These are phyloP conservation scores for Cyclophora punctaria DNA, from an alignment of 2,888 invertebrate genomes.

Conservation along the genomic window DNA sequence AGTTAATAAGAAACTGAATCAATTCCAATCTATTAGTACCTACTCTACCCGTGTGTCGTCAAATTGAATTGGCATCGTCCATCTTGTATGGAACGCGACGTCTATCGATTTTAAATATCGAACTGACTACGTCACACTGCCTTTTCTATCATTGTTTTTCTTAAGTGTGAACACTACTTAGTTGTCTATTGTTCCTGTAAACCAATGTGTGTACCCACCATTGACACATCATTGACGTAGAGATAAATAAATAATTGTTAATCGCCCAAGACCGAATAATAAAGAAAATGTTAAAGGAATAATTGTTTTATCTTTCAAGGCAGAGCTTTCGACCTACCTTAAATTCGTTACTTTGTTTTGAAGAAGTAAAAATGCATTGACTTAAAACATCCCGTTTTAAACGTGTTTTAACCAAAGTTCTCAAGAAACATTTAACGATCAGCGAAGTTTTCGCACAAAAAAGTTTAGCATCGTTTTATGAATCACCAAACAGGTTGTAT, in stretches of 20 bases:
- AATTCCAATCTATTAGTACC: conserved; percentile 18
- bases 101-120: conserved; percentile 23
- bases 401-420: not conserved
- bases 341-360: too few species aligned
- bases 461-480: conserved; percentile 16
- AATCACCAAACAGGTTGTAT: conserved; percentile 20
- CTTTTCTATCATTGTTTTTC: not conserved
- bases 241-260: too few species aligned
- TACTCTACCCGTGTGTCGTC: conserved; percentile 3
- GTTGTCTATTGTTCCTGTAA: not conserved
- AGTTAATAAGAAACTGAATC: conserved; percentile 31
- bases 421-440: conserved; percentile 1
- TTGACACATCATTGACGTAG: too few species aligned
- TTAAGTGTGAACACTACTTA: not conserved
- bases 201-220: too few species aligned
- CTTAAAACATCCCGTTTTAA: too few species aligned
- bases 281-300: too few species aligned
- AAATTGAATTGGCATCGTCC: conserved; percentile 35
- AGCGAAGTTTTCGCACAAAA: conserved; percentile 17
- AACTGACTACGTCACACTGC: conserved; percentile 10
- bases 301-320: too few species aligned
- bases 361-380: too few species aligned
- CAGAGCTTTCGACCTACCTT: too few species aligned
- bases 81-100: conserved; percentile 25
- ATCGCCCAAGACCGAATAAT: too few species aligned